These are phyloP conservation scores for Xenopus petersii DNA, from an alignment of 2,797 vertebrate species.

Conservation along the genomic window DNA sequence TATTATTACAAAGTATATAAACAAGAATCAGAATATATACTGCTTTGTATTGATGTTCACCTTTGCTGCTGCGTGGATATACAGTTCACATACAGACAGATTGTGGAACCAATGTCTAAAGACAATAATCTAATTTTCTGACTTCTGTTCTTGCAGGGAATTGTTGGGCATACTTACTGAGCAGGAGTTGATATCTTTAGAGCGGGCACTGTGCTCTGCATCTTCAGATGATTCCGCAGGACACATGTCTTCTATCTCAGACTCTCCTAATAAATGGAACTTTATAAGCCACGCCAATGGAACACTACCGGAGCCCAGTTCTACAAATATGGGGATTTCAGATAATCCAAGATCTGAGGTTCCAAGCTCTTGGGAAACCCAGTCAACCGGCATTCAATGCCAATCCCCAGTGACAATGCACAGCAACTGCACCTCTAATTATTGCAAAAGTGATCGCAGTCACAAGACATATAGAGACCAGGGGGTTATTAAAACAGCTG, in stretches of 20 bases:
- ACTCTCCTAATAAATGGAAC: neutral
- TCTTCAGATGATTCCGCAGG: conserved; percentile 51
- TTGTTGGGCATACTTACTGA: conserved; percentile 59
- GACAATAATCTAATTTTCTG: neutral
- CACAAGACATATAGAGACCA: neutral
- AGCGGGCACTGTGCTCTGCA: conserved; percentile 59
- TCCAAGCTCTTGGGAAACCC: neutral
- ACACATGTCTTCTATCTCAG: neutral
- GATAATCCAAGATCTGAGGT: neutral
- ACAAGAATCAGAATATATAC: no score
- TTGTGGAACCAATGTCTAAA: no score
- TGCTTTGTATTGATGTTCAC: no score
- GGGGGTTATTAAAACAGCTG: neutral
- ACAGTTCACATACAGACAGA: no score
- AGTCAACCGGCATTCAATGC: neutral
- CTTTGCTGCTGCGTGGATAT: no score
- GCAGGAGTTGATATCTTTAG: conserved; percentile 62
- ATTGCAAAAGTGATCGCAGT: neutral
- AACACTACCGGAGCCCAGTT: neutral
- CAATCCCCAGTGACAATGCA: neutral
- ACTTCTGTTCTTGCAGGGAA: conserved; percentile 52
- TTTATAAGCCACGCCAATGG: neutral
- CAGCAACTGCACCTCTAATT: neutral
- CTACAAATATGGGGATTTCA: neutral
- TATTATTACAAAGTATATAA: no score